Base-by-base conservation (phyloP, 2,797 vertebrate species). In the Chlorospingus semifuscus region DNA sequence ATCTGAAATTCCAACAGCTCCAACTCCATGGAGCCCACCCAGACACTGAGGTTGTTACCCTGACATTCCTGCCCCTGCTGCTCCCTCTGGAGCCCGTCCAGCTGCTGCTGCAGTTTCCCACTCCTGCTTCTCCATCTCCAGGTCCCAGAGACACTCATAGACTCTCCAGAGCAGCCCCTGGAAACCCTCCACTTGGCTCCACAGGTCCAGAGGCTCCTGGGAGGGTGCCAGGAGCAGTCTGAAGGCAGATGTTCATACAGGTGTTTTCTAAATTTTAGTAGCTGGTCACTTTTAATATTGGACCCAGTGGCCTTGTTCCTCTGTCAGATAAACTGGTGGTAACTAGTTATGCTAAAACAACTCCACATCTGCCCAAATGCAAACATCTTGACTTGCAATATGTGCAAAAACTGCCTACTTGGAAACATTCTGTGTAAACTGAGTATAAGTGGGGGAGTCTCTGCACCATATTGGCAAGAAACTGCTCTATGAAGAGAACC, bases 181-280 rank as follows among this genome's bases (percentile, higher is more conserved):
- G 3, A 68, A n/a, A 11, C 3, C 15, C 3, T 9, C 3, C 1
- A 0, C 44, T 20, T 20, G 37, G 4, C n/a, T 59, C 15, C 0
- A 1, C 13, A 39, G 34, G 39, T 39, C 20, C n/a, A 46, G 16
- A 19, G 19, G 7, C 8, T n/a, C 1, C 0, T 8, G 6, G 23
- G 16, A 11, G 37, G 1, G 5, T 75, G 22, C 32, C 15, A n/a
- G 12, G 26, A 46, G 5, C 22, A 20, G 9, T 36, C 42, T 77
- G 50, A 83, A 76, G 66, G 15, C 29, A 69, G 26, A 26, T 1
- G 0, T 47, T 59, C 32, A 14, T 47, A 30, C 11, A 71, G 30
- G 22, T 29, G 11, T 60, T 71, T 90, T 56, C 29, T 44, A 24
- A 85, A 56, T 21, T 47, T 18, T 26, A 55, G 17, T 63, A 52